Conservation (phyloP, 1,140 invertebrate genomes). For the Bacillus rossius region DNA sequence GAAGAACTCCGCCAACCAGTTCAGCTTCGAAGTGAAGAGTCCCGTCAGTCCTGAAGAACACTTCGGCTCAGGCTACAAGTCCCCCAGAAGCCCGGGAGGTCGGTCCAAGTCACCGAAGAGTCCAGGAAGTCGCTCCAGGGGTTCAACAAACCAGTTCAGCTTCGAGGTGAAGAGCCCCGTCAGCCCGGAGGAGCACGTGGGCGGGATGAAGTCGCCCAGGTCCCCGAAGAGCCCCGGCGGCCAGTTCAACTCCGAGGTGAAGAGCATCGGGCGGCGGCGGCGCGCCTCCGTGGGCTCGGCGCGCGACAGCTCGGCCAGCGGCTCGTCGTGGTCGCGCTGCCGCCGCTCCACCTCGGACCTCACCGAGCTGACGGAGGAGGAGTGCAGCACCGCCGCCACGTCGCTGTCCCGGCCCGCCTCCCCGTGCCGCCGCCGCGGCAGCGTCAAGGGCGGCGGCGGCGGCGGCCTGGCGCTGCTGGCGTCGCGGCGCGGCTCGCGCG, state of each 20-base stretch:
- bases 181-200: not conserved
- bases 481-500: conserved; percentile 62
- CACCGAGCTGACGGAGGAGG: conserved; percentile 17
- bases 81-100: not conserved
- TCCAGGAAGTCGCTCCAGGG: not conserved
- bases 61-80: not conserved
- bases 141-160: not conserved
- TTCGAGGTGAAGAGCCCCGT: conserved; percentile 3
- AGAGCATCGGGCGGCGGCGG: not conserved
- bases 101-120: not conserved
- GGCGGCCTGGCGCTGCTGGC: conserved; percentile 59
- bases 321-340: conserved; percentile 7
- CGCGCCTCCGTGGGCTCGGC: not conserved
- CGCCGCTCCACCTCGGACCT: conserved; percentile 17
- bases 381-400: not conserved
- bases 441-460: conserved; percentile 5
- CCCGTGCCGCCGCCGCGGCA: conserved; percentile 3
- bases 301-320: not conserved
- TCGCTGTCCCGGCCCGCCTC: conserved; percentile 6
- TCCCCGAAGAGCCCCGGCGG: not conserved
- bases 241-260: not conserved
- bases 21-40: conserved; percentile 6
- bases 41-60: not conserved
- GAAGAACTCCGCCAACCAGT: not conserved
- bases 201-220: not conserved